These are phyloP conservation scores for Megaceryle torquata DNA, from an alignment of 2,113 vertebrate species.

Conservation along the genomic window DNA sequence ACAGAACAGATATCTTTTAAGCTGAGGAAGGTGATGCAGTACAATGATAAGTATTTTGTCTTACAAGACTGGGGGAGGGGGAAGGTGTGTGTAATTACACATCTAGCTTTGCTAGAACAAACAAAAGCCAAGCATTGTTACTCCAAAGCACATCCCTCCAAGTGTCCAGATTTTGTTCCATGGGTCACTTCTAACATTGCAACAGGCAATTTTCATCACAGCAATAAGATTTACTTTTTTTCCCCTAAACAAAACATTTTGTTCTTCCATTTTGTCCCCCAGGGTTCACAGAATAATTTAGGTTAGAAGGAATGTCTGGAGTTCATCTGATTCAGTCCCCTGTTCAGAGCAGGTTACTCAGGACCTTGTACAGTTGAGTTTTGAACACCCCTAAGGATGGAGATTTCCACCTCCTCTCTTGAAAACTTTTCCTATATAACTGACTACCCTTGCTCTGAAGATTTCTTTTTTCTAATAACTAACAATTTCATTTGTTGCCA, in stretches of 20 bases:
- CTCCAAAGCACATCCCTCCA: background rate
- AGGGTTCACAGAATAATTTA: background rate
- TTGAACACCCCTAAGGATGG: background rate
- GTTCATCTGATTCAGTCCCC: background rate
- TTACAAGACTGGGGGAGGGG: background rate
- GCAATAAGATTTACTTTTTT: background rate
- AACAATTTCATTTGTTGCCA: background rate
- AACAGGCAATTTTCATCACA: background rate
- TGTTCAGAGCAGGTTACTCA: background rate
- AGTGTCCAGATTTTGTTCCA: background rate
- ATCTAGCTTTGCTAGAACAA: background rate
- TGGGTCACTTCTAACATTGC: background rate
- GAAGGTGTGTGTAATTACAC: background rate
- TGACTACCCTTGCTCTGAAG: background rate
- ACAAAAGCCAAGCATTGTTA: background rate
- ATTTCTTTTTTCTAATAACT: background rate
- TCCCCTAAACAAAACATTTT: background rate
- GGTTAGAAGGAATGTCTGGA: background rate
- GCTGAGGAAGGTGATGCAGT: background rate
- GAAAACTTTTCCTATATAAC: background rate
- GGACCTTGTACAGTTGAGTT: background rate
- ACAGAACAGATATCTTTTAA: background rate
- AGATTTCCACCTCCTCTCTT: background rate
- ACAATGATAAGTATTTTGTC: background rate
- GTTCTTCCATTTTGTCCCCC: background rate